A percentile compares a stretch with the other conserved stretches of the same genome.
These are phyloP conservation scores for Noctilio leporinus DNA, from an alignment of 2,113 vertebrate species.

Conservation along the genomic window DNA sequence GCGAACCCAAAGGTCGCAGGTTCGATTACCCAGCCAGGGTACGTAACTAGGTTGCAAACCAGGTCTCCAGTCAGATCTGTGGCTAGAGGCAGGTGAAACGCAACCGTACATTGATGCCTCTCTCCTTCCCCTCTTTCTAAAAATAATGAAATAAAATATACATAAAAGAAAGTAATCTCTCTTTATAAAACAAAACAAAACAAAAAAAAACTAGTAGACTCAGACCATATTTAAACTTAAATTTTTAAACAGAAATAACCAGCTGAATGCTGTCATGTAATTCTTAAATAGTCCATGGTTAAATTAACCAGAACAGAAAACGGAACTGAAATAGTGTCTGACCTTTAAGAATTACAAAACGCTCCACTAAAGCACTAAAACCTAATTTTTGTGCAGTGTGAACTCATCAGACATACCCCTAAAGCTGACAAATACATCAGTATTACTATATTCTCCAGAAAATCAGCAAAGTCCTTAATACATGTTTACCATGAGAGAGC, in stretches of 20 bases:
- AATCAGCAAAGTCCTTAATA: background rate
- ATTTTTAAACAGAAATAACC: constrained; percentile 1
- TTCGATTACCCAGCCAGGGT: no score
- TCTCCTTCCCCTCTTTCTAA: no score
- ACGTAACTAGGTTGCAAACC: no score
- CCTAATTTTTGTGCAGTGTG: background rate
- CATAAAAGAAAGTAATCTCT: no score
- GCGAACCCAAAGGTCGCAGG: no score
- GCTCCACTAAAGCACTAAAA: background rate
- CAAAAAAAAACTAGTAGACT: no score
- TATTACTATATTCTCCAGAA: background rate
- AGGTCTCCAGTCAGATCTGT: no score
- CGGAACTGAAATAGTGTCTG: background rate
- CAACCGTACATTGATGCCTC: no score
- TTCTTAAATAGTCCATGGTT: background rate
- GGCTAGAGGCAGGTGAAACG: no score
- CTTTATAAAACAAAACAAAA: no score
- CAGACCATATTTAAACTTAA: background rate
- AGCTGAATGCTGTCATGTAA: background rate
- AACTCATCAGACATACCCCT: background rate
- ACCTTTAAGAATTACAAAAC: background rate
- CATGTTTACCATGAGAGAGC: background rate
- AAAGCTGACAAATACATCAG: background rate
- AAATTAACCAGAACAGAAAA: constrained; percentile 17
- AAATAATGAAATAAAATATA: no score